Conservation (phyloP, 2,888 invertebrate genomes). For the Lobophora halterata region DNA sequence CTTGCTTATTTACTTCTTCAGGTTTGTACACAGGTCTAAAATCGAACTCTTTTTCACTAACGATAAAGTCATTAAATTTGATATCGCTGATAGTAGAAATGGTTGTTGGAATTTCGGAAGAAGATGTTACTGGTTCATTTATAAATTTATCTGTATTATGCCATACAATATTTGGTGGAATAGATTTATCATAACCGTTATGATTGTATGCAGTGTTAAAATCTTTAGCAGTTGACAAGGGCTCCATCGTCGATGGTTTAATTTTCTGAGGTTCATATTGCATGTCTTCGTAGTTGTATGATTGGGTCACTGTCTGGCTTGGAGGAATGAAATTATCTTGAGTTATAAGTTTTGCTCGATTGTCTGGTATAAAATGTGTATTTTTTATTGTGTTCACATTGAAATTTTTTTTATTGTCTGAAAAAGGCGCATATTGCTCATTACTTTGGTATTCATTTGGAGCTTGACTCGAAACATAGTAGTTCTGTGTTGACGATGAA, state of each 20-base stretch:
- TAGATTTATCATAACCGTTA: conserved; percentile 10
- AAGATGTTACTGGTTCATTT: conserved; percentile 32
- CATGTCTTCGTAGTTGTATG: conserved; percentile 53
- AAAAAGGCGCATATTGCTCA: conserved; percentile 11
- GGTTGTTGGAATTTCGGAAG: conserved; percentile 33
- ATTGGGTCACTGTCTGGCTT: conserved; percentile 54
- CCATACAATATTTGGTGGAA: conserved; percentile 22
- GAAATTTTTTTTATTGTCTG: conserved; percentile 9
- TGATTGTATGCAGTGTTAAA: conserved; percentile 14
- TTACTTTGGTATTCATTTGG: conserved; percentile 22
- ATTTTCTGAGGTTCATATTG: conserved; percentile 32
- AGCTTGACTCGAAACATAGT: conserved; percentile 12
- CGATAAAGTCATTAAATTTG: conserved; percentile 43
- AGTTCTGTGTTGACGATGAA: conserved; percentile 15
- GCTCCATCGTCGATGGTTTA: conserved; percentile 27
- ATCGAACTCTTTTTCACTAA: conserved; percentile 38
- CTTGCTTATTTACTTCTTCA: conserved; percentile 28
- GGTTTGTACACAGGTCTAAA: conserved; percentile 43
- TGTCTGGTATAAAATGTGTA: conserved; percentile 23
- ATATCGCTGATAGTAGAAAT: conserved; percentile 28
- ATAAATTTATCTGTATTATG: conserved; percentile 27
- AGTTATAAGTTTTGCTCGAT: conserved; percentile 47
- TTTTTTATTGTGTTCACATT: conserved; percentile 17
- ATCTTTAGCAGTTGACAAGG: conserved; percentile 8
- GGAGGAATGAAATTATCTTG: conserved; percentile 50